These are phyloP conservation scores for Brassicogethes aeneus DNA, from an alignment of 2,888 invertebrate species.

Conservation along the genomic window DNA sequence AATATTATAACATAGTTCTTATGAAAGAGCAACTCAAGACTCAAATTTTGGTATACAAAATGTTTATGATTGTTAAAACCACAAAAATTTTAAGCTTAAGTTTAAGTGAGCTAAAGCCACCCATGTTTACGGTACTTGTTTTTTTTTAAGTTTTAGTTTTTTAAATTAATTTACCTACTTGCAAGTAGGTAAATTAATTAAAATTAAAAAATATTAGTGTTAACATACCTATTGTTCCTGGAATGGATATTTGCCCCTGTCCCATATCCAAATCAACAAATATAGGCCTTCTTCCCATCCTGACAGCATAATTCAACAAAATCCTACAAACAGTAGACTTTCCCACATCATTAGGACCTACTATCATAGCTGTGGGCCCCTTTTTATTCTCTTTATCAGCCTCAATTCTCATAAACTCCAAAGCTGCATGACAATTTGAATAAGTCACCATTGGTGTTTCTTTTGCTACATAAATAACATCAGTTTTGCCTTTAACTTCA, in stretches of 20 bases:
- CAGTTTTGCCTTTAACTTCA: conserved; percentile 78
- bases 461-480: conserved; percentile 89
- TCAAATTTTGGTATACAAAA: too few species aligned
- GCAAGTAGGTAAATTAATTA: not conserved
- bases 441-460: conserved; percentile 97
- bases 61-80: too few species aligned
- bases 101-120: too few species aligned
- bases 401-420: conserved; percentile 79
- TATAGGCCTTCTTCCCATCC: conserved; percentile 80
- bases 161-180: not conserved
- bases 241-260: conserved; percentile 85
- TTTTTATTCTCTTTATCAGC: conserved; percentile 65
- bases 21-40: too few species aligned
- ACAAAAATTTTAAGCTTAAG: too few species aligned
- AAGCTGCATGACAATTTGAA: conserved; percentile 88
- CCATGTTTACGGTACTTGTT: too few species aligned
- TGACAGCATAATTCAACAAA: conserved; percentile 89
- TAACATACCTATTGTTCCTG: conserved; percentile 73
- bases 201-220: too few species aligned
- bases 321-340: conserved; percentile 82
- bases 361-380: conserved; percentile 83
- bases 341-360: conserved; percentile 93
- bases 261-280: conserved; percentile 95
- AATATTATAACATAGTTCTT: too few species aligned
- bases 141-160: too few species aligned